A percentile compares a stretch with the other conserved stretches of the same genome.
These are phyloP conservation scores for Tenthredo distinguenda DNA, from an alignment of 2,888 invertebrate genomes.

Conservation along the genomic window DNA sequence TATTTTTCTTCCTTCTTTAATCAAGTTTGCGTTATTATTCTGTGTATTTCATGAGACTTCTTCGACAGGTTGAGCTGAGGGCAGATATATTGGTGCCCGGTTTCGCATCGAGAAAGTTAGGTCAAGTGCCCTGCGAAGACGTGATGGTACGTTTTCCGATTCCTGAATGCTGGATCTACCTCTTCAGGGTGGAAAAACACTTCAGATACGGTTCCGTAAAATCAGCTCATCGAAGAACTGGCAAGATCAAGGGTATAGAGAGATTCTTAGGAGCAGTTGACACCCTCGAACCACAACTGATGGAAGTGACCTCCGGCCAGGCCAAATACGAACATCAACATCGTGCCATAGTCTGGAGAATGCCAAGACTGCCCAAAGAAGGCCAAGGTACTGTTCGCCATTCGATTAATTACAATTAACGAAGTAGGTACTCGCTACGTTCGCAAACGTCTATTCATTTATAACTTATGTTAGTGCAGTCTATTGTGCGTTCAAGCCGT, in stretches of 20 bases:
- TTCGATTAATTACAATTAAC: constrained; percentile 43
- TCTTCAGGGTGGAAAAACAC: constrained; percentile 98
- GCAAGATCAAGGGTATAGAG: constrained; percentile 96
- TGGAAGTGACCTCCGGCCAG: constrained; percentile 97
- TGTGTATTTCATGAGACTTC: constrained; percentile 32
- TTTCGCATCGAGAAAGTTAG: constrained; percentile 96
- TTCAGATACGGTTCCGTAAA: constrained; percentile 83
- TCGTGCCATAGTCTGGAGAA: constrained; percentile 98
- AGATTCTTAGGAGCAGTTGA: constrained; percentile 95
- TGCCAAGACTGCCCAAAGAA: constrained; percentile 97
- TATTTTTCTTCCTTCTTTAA: constrained; percentile 19
- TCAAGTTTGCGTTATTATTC: background rate
- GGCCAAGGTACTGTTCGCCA: constrained; percentile 89
- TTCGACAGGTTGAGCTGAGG: constrained; percentile 90
- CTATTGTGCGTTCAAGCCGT: constrained; percentile 2
- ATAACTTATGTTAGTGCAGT: background rate
- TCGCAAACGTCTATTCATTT: background rate
- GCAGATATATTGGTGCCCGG: constrained; percentile 98
- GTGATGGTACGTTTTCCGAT: constrained; percentile 97
- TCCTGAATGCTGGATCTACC: constrained; percentile 99
- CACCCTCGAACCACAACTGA: constrained; percentile 92
- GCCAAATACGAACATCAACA: constrained; percentile 99
- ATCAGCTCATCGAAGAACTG: constrained; percentile 83
- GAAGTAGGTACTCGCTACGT: background rate
- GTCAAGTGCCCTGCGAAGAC: constrained; percentile 98